Percentiles rank a stretch among this genome's conserved stretches.
Conservation (phyloP, 2,888 invertebrate genomes). For the Pherbina coryleti region DNA sequence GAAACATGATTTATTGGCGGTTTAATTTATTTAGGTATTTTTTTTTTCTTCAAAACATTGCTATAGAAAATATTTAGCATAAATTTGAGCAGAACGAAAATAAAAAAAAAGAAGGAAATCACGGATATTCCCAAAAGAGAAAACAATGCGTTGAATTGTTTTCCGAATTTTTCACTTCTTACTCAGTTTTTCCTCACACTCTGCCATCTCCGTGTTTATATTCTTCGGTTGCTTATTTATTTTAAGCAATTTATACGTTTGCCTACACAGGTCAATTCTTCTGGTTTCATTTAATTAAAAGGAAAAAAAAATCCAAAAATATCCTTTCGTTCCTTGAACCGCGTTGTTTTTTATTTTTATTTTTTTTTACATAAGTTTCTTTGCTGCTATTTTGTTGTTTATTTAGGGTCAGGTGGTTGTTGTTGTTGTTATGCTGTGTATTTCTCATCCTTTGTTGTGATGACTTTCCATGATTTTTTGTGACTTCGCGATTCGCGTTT, state of each 20-base stretch:
- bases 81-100: conserved; percentile 3
- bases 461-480: conserved; percentile 12
- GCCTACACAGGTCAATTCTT: conserved; percentile 65
- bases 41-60: conserved; percentile 43
- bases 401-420: conserved; percentile 66
- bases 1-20: conserved; percentile 67
- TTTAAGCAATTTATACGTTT: conserved; percentile 52
- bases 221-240: conserved; percentile 53
- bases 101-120: conserved; percentile 20
- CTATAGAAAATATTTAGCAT: conserved; percentile 28
- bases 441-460: conserved; percentile 8
- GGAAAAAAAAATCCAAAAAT: conserved; percentile 52
- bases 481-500: conserved; percentile 26
- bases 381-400: conserved; percentile 51
- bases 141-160: conserved; percentile 42
- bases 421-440: not conserved
- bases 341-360: not conserved
- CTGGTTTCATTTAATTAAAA: conserved; percentile 68
- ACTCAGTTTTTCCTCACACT: not conserved
- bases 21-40: conserved; percentile 68
- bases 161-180: conserved; percentile 23
- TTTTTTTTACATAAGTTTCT: conserved; percentile 35
- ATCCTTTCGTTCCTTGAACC: not conserved
- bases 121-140: conserved; percentile 9
- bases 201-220: not conserved